Evolutionary conservation across 2,888 invertebrate species (phyloP), one percentile per base, ranked within the genome.

Genomic region (Leucoptera coffeella): DNA sequence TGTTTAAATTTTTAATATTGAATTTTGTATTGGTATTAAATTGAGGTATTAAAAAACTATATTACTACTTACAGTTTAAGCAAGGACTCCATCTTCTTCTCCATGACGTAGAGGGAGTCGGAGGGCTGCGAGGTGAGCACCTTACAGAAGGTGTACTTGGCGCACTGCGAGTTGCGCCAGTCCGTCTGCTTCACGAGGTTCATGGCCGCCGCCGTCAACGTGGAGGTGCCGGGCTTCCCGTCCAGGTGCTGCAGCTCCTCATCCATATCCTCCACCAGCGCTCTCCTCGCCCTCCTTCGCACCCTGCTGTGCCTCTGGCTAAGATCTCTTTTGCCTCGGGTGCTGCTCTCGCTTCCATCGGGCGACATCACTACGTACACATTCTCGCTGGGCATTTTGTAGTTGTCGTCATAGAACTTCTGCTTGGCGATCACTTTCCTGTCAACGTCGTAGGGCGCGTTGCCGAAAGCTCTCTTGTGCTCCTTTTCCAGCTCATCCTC

Each of bases 161-260:
- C 82, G 45, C 87, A 87, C 28, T 82, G 81, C 2, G 85, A 83
- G 50, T 82, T 79, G 15, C 77, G 73, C 86, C 85, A 86, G 41
- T 83, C 76, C 0, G 74, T 73, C 35, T 60, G 65, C 30, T 50
- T 53, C 32, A 74, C 72, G 34, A 73, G 45, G 31, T 67, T 55
- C 50, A 72, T 43, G 2, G 69, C 69, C 2, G 65, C 60, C 13
- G 61, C 48, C 7, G 62, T 64, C 30, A 67, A 39, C 4, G 53
- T 48, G 4, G 60, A 50, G 12, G 50, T 32, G 2, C 43, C 41
- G 1, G 47, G 36, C 12, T 34, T 38, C 14, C 49, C 37, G 25
- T 71, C 65, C 29, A 69, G 27, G 25, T 45, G 46, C 35, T 69
- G 69, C 23, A 69, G 36, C 25, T 67, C 65, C 5, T 67, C 65